Base-by-base conservation (phyloP, 1,140 invertebrate species). In the Probaryconus sp. region DNA sequence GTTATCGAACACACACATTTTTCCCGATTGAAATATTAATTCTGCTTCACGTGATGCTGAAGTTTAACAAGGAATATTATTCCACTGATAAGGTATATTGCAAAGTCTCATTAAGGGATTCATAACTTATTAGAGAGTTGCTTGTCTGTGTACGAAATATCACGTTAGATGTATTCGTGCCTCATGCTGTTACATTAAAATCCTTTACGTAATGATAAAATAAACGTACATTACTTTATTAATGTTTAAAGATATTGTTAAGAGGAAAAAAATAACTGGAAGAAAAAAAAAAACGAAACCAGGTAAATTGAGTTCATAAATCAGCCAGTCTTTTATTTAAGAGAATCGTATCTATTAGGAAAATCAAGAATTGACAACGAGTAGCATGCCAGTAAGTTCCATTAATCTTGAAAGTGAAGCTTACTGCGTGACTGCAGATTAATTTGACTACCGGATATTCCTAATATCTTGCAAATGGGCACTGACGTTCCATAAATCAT, bases 1-100 rank as follows among this genome's bases (percentile, higher is more conserved):
- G n/a, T n/a, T n/a, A n/a, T n/a, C n/a, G n/a, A n/a, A n/a, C n/a
- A n/a, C n/a, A n/a, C n/a, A n/a, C n/a, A n/a, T n/a, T 53, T 24
- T 1, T 26, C 26, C 4, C 7, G 17, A 33, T 16, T 10, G 28
- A n/a, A 24, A 53, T 53, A 38, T 26, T 16, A n/a, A 38, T 16
- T 37, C 28, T 26, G 45, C 38, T 38, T 35, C 4, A 53, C 26
- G 28, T 38, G 18, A 38, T 24, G 31, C 28, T 53, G 17, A 3
- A 53, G 33, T 53, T 53, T 53, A 53, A 24, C 33, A 38, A 26
- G 33, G n/a, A 10, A 38, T 24, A 38, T 53, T 53, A 38, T 4
- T 13, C 20, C 28, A 9, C 20, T 18, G 38, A 7, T 17, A 16
- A 3, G 10, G 5, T n/a, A 24, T n/a, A 3, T 11, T 53, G 16